Conservation (phyloP, 1,140 invertebrate genomes). For the Lepidurus arcticus region DNA sequence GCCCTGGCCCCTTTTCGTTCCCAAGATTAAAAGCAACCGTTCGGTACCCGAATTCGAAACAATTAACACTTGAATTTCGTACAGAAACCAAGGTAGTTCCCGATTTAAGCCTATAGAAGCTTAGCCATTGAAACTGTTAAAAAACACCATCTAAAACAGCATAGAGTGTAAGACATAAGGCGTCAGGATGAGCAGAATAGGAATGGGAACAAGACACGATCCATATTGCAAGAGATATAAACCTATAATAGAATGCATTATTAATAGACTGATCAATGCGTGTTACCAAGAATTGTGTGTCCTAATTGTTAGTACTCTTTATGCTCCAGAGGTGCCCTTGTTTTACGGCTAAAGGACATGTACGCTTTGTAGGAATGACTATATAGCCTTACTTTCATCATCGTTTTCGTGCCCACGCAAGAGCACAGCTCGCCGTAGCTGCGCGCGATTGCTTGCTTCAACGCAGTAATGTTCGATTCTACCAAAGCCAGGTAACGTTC, state of each 20-base stretch:
- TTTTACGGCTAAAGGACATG: neutral
- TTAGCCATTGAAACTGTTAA: no score
- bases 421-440: neutral
- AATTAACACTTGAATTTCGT: no score
- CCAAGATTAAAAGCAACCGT: no score
- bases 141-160: no score
- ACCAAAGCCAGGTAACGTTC: neutral
- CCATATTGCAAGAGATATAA: neutral
- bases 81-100: no score
- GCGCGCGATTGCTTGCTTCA: neutral
- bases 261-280: constrained; percentile 9
- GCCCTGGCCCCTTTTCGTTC: no score
- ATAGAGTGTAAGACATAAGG: neutral
- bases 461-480: neutral
- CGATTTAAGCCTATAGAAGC: no score
- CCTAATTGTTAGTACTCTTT: neutral
- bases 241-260: neutral
- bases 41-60: no score
- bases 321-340: neutral
- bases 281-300: neutral
- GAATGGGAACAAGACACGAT: neutral
- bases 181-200: neutral
- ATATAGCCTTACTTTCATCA: no score
- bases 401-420: no score
- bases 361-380: no score